Evolutionary conservation across 2,113 vertebrate genomes (phyloP), one percentile per base, ranked within the genome.

Genomic region (Mobula hypostoma): DNA sequence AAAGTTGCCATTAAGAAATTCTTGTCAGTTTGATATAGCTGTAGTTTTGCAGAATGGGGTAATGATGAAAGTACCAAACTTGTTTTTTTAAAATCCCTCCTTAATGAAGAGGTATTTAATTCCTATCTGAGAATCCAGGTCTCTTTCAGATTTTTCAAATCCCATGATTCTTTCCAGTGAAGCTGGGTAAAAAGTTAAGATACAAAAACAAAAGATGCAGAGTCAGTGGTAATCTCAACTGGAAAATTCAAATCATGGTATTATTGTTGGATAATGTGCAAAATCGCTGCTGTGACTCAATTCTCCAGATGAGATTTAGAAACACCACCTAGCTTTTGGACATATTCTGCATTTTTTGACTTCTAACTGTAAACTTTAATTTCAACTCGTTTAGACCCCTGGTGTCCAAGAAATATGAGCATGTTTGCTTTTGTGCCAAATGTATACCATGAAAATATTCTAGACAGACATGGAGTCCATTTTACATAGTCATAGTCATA

Each of bases 271-370:
- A 90, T 17, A 21, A 12, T 6, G 11, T 15, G 29, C 85, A 90
- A 90, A 66, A 66, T 32, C 32, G 29, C 85, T 68, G 61, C 29
- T 68, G 8, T 29, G 12, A 2, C 61, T 90, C 29, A 66, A 32
- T 66, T 90, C 32, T 66, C 61, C 85, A 90, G 85, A 66, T 66
- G 85, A 90, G 29, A 90, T n/a, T 90, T 66, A 2, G 61, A 90
- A 66, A 63, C 32, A 66, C 85, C 32, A 29, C 29, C 29, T 2
- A 36, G 58, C 7, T 66, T 66, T 66, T n/a, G n/a, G 63, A 15
- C 29, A 21, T 90, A 66, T 90, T 68, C 29, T 7, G 40, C 61
- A 90, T 90, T 90, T 90, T 90, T 66, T 63, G 32, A 68, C 29
- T 90, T 63, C 40, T 32, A 66, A 68, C 61, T 68, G 61, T 61